Evolutionary conservation across 2,113 vertebrate species (phyloP).

Genomic region (Stegostoma tigrinum): DNA sequence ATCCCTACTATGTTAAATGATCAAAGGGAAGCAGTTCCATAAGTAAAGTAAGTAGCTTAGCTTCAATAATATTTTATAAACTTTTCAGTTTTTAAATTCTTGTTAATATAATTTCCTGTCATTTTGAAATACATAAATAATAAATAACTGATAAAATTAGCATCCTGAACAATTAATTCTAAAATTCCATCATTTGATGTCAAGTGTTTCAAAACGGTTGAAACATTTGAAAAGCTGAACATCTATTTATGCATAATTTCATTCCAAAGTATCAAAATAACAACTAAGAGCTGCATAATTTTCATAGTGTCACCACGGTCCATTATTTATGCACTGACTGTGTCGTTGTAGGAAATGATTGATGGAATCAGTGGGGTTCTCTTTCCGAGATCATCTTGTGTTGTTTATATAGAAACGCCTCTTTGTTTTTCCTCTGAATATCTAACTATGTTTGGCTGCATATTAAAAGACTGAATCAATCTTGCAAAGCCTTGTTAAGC

Average conservation of each 20-base stretch:
- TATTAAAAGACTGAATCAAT: constrained; percentile 26
- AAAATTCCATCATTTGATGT: not conserved
- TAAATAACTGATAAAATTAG: constrained; percentile 15
- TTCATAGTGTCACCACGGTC: not conserved
- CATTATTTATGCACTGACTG: constrained; percentile 16
- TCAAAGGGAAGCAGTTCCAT: not conserved
- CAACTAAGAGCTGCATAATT: constrained; percentile 1
- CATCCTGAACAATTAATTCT: constrained; percentile 15
- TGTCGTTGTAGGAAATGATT: constrained; percentile 11
- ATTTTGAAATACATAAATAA: not conserved
- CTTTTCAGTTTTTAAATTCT: not conserved
- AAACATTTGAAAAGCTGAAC: not conserved
- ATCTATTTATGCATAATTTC: not conserved
- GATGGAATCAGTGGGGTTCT: not conserved
- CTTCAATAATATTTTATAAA: not conserved
- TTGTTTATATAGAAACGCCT: not conserved
- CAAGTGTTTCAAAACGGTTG: not conserved
- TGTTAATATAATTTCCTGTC: constrained; percentile 1
- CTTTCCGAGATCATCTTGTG: not conserved
- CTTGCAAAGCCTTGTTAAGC: not conserved
- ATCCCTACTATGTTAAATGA: not conserved
- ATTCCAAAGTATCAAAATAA: constrained; percentile 10
- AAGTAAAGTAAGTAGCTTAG: not conserved
- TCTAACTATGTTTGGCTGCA: constrained; percentile 4
- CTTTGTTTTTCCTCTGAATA: constrained; percentile 5